A percentile compares a stretch with the other conserved stretches of the same genome.
These are phyloP conservation scores for Andrena bucephala DNA, from an alignment of 2,888 invertebrate genomes.

Conservation along the genomic window DNA sequence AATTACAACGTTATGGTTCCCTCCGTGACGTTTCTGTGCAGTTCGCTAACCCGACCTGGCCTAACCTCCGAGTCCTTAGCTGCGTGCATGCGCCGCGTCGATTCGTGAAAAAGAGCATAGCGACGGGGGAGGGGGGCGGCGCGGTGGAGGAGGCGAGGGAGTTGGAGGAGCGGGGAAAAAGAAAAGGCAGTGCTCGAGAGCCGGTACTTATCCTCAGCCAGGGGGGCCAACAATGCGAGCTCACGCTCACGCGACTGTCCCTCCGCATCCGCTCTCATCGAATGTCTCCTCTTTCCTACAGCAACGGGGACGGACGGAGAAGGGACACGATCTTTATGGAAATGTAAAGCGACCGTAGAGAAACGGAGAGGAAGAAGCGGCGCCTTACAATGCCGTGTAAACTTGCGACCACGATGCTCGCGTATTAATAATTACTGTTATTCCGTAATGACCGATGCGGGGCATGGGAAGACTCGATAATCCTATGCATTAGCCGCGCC, in stretches of 20 bases:
- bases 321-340: conserved; percentile 58
- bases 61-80: conserved; percentile 81
- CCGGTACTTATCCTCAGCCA: conserved; percentile 78
- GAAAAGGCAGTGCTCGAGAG: conserved; percentile 64
- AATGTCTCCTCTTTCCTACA: conserved; percentile 73
- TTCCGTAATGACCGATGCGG: conserved; percentile 84
- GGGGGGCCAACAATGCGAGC: conserved; percentile 76
- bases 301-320: conserved; percentile 29
- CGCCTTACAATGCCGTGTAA: conserved; percentile 75
- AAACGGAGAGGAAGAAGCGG: conserved; percentile 44
- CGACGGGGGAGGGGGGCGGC: conserved; percentile 7
- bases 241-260: conserved; percentile 83
- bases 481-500: conserved; percentile 82
- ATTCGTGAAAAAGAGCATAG: conserved; percentile 48
- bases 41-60: conserved; percentile 83
- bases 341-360: conserved; percentile 37
- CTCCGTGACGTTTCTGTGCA: conserved; percentile 81
- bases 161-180: conserved; percentile 27
- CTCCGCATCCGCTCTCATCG: conserved; percentile 85
- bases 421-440: conserved; percentile 85
- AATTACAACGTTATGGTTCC: conserved; percentile 84
- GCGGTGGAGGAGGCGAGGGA: conserved; percentile 6
- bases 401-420: conserved; percentile 74
- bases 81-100: conserved; percentile 65
- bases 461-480: conserved; percentile 84